These are phyloP conservation scores for Laothoe populi DNA, from an alignment of 2,888 invertebrate species.

Conservation along the genomic window DNA sequence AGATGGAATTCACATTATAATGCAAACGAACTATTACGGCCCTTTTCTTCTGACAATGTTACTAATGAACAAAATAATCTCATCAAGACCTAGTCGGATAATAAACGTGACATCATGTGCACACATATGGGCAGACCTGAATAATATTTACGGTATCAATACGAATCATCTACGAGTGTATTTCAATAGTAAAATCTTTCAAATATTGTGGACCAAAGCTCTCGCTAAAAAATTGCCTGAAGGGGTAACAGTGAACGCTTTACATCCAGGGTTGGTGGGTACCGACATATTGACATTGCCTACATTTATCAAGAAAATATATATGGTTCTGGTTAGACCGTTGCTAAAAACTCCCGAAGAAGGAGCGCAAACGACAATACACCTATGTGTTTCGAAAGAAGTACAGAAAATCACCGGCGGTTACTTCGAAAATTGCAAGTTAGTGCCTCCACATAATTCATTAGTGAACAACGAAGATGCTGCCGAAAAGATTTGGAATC, in stretches of 20 bases:
- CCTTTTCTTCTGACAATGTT: slow-evolving; percentile 86
- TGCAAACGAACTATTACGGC: slow-evolving; percentile 84
- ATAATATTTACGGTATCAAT: slow-evolving; percentile 29
- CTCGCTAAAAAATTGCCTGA: slow-evolving; percentile 29
- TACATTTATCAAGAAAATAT: no score
- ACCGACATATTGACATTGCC: slow-evolving; percentile 20
- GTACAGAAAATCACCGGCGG: slow-evolving; percentile 87
- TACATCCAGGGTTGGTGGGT: slow-evolving; percentile 25
- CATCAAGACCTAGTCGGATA: slow-evolving; percentile 52
- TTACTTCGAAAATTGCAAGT: slow-evolving; percentile 91
- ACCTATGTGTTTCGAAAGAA: slow-evolving; percentile 90
- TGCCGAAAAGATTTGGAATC: slow-evolving; percentile 91
- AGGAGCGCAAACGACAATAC: slow-evolving; percentile 91
- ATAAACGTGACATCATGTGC: slow-evolving; percentile 43
- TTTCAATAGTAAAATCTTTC: slow-evolving; percentile 87
- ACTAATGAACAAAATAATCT: slow-evolving; percentile 64
- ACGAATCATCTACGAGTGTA: slow-evolving; percentile 15
- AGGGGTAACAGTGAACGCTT: slow-evolving; percentile 25
- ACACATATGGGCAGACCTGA: slow-evolving; percentile 42
- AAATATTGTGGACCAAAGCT: slow-evolving; percentile 74
- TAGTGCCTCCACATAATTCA: slow-evolving; percentile 68
- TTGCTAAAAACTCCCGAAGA: slow-evolving; percentile 88
- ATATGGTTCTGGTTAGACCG: neutral
- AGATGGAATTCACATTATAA: slow-evolving; percentile 84
- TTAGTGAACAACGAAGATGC: slow-evolving; percentile 85